Evolutionary conservation across 1,140 invertebrate genomes (phyloP).

Genomic region (Leptonema lineaticorne): DNA sequence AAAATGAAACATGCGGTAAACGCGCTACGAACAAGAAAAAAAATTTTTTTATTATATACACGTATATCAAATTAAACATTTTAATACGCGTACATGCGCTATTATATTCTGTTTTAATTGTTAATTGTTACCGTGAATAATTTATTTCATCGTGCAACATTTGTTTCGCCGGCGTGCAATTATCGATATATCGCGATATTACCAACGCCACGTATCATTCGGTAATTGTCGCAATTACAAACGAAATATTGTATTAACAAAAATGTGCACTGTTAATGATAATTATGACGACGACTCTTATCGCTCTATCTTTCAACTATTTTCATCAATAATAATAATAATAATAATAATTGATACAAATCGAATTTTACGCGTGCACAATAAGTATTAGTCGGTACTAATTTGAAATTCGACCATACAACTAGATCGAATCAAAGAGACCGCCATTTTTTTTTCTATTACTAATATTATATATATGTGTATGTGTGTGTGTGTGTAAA

Average conservation of each 20-base stretch:
- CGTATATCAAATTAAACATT: too few species aligned
- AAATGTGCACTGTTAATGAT: neutral
- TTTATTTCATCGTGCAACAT: constrained; percentile 6
- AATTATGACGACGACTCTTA: neutral
- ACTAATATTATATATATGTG: neutral
- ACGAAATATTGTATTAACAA: neutral
- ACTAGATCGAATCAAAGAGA: neutral
- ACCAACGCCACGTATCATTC: neutral
- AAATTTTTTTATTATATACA: too few species aligned
- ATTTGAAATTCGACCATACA: neutral
- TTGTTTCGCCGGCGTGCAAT: neutral
- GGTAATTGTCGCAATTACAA: neutral
- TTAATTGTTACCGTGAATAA: constrained; percentile 8
- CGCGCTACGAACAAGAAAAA: neutral
- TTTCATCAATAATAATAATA: too few species aligned
- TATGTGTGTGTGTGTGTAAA: neutral
- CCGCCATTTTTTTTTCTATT: neutral
- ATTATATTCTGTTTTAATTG: neutral
- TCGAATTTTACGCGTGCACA: neutral
- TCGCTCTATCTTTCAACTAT: neutral
- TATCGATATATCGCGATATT: neutral
- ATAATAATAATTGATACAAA: neutral
- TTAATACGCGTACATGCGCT: too few species aligned
- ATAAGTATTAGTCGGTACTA: neutral
- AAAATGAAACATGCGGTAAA: neutral